A percentile compares a stretch with the other conserved stretches of the same genome.
These are phyloP conservation scores for Champsocephalus gunnari DNA, from an alignment of 2,797 vertebrate species.

Conservation along the genomic window DNA sequence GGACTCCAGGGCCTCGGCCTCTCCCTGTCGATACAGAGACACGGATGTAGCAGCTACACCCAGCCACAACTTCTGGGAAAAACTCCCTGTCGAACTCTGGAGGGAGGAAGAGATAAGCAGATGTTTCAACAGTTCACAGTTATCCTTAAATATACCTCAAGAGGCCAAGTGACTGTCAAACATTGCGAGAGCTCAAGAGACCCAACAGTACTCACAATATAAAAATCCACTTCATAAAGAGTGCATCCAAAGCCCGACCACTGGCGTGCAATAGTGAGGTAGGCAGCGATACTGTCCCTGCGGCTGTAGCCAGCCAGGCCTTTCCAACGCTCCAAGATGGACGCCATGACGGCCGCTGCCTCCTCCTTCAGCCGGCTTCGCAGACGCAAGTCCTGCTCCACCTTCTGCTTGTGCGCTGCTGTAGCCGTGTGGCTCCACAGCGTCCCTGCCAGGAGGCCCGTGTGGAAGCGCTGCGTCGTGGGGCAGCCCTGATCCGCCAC, in stretches of 20 bases:
- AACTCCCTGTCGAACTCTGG: conserved; percentile 88
- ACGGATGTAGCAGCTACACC: conserved; percentile 90
- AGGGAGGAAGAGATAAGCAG: conserved; percentile 31
- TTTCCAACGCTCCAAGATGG: conserved; percentile 93
- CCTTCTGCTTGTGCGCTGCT: conserved; percentile 85
- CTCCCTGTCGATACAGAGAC: conserved; percentile 91
- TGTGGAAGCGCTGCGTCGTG: conserved; percentile 76
- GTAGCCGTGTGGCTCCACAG: conserved; percentile 86
- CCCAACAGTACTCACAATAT: conserved; percentile 80
- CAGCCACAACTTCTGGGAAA: conserved; percentile 91
- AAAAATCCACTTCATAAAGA: conserved; percentile 92
- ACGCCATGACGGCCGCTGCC: conserved; percentile 84
- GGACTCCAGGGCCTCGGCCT: conserved; percentile 91
- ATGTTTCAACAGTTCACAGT: conserved; percentile 37
- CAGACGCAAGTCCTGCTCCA: conserved; percentile 83
- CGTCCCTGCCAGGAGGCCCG: conserved; percentile 77
- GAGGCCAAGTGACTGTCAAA: background rate
- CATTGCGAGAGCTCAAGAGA: background rate
- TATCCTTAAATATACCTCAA: conserved; percentile 14
- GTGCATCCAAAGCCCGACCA: conserved; percentile 96
- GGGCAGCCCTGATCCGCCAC: conserved; percentile 70
- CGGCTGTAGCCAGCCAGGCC: conserved; percentile 89
- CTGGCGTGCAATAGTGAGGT: conserved; percentile 90
- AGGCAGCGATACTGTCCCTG: conserved; percentile 92
- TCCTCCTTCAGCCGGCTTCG: conserved; percentile 87